Base-by-base conservation (phyloP, 2,888 invertebrate genomes). In the Nymphalis urticae region DNA sequence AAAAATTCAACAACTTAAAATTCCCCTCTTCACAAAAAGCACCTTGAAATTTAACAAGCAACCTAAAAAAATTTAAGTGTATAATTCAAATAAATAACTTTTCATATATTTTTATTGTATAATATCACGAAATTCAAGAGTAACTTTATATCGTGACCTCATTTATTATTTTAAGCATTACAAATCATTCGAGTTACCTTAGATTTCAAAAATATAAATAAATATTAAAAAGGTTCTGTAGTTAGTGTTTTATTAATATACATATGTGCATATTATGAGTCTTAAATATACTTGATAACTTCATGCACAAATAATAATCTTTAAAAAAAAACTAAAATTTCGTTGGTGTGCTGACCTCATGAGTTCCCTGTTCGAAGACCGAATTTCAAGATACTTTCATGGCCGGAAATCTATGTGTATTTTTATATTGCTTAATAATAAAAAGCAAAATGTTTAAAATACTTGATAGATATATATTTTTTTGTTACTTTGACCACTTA, bases 121-220 rank as follows among this genome's bases (percentile, higher is more conserved):
- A 16, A 27, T 53, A 53, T 21, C 53, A 53, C 6, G 53, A 53
- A 16, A 53, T 53, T 53, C 21, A 53, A 53, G 24, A 24, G 53
- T 53, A 53, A 27, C 53, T 53, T 53, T 21, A 53, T 24, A 53
- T 16, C 53, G 13, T 53, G 53, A 53, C 53, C 21, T 53, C 53
- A 53, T 24, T 24, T 10, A 16, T 27, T 24, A 21, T 10, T 53
- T 53, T 53, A 16, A 13, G 24, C 24, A 24, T 53, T 24, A 53
- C 21, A 53, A 21, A 53, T 53, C 21, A 53, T 24, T 19, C 21
- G 10, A 51, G 19, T 51, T 51, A 51, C 51, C 21, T 51, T 19
- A 21, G 51, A 21, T 51, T 51, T 19, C 4, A 21, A 51, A 21
- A 21, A 13, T 42, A 42, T 42, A 13, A 51, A 51, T 9, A 21